Conservation (phyloP, 2,113 vertebrate species). For the Pterocles orientalis region DNA sequence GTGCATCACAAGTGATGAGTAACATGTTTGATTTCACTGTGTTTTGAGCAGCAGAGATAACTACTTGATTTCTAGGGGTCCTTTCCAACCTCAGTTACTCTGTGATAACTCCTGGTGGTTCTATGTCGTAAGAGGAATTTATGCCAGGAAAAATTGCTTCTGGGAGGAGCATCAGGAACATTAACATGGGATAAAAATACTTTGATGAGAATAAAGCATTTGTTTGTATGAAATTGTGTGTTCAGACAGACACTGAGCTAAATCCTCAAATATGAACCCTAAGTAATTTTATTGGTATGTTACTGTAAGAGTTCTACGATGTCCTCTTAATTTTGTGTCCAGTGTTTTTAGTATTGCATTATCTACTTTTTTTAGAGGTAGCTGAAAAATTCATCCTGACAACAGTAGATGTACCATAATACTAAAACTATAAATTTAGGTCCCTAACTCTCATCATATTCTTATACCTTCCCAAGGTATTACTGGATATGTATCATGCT, state of each 20-base stretch:
- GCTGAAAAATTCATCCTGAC: not conserved
- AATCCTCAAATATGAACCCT: not conserved
- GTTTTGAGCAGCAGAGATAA: not conserved
- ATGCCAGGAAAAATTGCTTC: not conserved
- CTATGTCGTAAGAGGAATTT: not conserved
- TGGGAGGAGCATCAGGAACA: not conserved
- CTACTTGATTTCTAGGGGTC: not conserved
- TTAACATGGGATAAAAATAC: not conserved
- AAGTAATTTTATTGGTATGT: not conserved
- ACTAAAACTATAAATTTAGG: not conserved
- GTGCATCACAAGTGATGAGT: not conserved
- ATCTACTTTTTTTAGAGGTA: not conserved
- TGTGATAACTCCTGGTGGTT: not conserved
- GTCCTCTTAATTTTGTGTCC: not conserved
- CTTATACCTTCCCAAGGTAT: not conserved
- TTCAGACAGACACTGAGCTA: not conserved
- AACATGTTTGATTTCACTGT: rapidly evolving
- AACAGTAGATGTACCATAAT: not conserved
- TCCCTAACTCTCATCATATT: not conserved
- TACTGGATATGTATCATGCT: not conserved
- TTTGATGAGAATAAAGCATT: not conserved
- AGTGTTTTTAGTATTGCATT: not conserved
- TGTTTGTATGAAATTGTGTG: not conserved
- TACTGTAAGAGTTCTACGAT: not conserved
- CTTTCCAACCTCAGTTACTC: not conserved